phyloP scores from a whole-genome alignment of 2,113 vertebrate species.

The Alligator sinensis region DNA sequence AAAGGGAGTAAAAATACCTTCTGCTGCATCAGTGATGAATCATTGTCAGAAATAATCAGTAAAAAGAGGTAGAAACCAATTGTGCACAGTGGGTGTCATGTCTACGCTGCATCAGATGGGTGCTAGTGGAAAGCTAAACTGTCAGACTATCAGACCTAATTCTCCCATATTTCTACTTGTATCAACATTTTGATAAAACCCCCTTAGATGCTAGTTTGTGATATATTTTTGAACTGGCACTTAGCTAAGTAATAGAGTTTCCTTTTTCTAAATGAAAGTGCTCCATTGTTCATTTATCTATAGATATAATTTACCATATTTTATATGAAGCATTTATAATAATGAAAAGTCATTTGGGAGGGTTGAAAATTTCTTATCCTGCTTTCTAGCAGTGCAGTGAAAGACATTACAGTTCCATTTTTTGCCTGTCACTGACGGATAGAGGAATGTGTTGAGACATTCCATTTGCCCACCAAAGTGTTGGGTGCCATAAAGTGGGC shows the following conservation, averaged over 20 bases:
- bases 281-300: not conserved
- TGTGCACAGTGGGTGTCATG: not conserved
- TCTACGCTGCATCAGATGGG: not conserved
- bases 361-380: not conserved
- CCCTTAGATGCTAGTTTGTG: not conserved
- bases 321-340: not conserved
- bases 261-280: not conserved
- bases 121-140: not conserved
- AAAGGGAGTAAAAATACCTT: not conserved
- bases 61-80: not conserved
- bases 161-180: not conserved
- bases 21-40: not conserved
- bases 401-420: not conserved
- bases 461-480: not conserved
- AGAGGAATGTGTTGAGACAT: not conserved
- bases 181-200: not conserved
- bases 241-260: not conserved
- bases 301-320: not conserved
- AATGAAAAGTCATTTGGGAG: not conserved
- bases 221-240: constrained; percentile 18
- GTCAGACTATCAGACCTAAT: not conserved
- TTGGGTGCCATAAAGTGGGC: not conserved
- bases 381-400: not conserved
- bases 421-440: not conserved
- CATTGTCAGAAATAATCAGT: not conserved